These are phyloP conservation scores for Scaptomyza caliginosa DNA, from an alignment of 2,888 invertebrate genomes.

Conservation along the genomic window DNA sequence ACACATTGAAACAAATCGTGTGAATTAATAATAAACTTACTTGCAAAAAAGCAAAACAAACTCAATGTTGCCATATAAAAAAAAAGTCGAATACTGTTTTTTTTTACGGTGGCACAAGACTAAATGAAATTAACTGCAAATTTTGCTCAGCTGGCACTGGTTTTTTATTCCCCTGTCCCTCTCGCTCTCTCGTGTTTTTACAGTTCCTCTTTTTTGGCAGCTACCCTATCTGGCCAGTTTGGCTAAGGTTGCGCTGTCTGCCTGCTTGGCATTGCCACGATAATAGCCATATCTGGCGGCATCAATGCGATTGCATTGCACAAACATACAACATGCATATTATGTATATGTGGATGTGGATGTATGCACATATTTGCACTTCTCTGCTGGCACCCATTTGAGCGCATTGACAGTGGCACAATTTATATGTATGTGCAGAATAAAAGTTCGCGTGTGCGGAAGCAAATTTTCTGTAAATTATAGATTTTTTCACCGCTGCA, in stretches of 20 bases:
- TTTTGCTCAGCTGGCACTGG: constrained; percentile 10
- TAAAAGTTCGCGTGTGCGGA: constrained; percentile 54
- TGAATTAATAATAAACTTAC: constrained; percentile 40
- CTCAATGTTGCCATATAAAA: constrained; percentile 43
- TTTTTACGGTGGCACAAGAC: constrained; percentile 16
- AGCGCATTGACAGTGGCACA: constrained; percentile 34
- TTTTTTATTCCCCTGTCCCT: not conserved
- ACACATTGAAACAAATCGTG: constrained; percentile 40
- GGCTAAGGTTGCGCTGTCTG: constrained; percentile 40
- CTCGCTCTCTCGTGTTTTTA: not conserved
- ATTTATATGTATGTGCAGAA: constrained; percentile 43
- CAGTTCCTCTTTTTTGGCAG: constrained; percentile 49
- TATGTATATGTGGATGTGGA: constrained; percentile 1
- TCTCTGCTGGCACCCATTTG: constrained; percentile 18
- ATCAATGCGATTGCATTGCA: constrained; percentile 46
- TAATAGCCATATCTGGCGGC: constrained; percentile 59
- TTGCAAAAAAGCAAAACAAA: constrained; percentile 1
- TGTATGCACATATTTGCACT: constrained; percentile 19
- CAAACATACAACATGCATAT: not conserved
- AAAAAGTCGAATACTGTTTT: constrained; percentile 24
- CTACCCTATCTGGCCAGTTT: constrained; percentile 51
- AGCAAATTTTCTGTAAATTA: constrained; percentile 77
- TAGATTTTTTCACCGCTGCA: constrained; percentile 61
- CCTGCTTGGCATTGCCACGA: constrained; percentile 37
- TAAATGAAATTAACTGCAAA: constrained; percentile 66